Base-by-base conservation (phyloP, 2,797 vertebrate genomes). In the Emydoidea blandingii region DNA sequence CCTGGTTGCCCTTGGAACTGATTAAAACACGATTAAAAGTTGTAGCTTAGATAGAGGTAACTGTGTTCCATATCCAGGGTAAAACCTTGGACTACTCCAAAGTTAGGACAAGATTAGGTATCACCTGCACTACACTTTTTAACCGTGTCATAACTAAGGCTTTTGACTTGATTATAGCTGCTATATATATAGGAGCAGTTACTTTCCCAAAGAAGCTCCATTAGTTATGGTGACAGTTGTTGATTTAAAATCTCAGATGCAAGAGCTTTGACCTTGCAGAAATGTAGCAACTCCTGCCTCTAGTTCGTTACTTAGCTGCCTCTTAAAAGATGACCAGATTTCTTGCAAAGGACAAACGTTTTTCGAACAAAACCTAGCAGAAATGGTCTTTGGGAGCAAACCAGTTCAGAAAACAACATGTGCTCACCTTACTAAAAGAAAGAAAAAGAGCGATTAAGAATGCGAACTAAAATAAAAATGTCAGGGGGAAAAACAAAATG, bases 381-480 rank as follows among this genome's bases (percentile, higher is more conserved):
- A 91, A 94, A 94, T 90, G 15, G 16, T 41, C 81, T 91, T 54
- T 72, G 68, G 95, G 59, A 96, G 47, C n/a, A 86, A 37, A 87
- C 44, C 8, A 87, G 37, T 62, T 89, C 86, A 92, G 91, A 86
- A 93, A 91, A 93, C 31, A 87, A 59, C 49, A 92, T 97, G 93
- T 81, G 76, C 37, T 41, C 85, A 79, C 0, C 0, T 23, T 72
- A 72, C 65, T 25, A 90, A 59, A 12, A 81, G 74, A 79, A 91
- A 79, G 88, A 72, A 93, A 72, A 41, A 93, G 93, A 72, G 92
- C 82, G 86, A 96, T 65, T 57, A 96, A 83, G 81, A 94, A 93
- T 29, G 56, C 89, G 88, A 95, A 95, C 85, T 52, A 89, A 95
- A 90, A 53, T 96, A 93, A 87, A 97, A 94, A 83, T 95, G 90